Percentiles rank a stretch among this genome's conserved stretches.
Conservation (phyloP, 2,113 vertebrate species). For the Otus sunia region DNA sequence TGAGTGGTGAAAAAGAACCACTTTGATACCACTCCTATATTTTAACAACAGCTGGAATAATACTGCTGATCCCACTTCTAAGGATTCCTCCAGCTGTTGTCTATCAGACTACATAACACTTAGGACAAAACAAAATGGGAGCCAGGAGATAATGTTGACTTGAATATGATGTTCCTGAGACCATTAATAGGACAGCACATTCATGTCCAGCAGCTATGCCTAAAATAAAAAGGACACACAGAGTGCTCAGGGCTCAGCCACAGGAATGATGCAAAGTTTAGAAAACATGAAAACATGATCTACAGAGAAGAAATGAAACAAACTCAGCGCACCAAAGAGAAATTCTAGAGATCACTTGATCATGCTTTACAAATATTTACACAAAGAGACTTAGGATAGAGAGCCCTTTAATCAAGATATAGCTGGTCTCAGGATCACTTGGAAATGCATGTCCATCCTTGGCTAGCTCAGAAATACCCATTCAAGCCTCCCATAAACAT, state of each 20-base stretch:
- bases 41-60: not conserved
- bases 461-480: conserved; percentile 54
- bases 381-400: conserved; percentile 45
- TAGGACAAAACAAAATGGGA: not conserved
- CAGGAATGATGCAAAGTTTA: conserved; percentile 30
- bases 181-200: conserved; percentile 45
- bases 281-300: conserved; percentile 57
- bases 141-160: conserved; percentile 10
- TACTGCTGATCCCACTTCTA: not conserved
- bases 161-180: conserved; percentile 32
- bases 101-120: not conserved
- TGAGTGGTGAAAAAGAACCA: not conserved
- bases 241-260: conserved; percentile 51
- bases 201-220: conserved; percentile 61
- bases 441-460: conserved; percentile 52
- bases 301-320: conserved; percentile 54
- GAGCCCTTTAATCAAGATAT: conserved; percentile 47
- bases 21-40: not conserved
- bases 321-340: conserved; percentile 56
- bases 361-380: conserved; percentile 64
- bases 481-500: conserved; percentile 38
- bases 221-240: conserved; percentile 63
- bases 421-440: conserved; percentile 68
- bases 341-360: conserved; percentile 33
- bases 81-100: not conserved